Evolutionary conservation across 2,797 vertebrate genomes (phyloP).

Genomic region (Kryptopterus vitreolus): DNA sequence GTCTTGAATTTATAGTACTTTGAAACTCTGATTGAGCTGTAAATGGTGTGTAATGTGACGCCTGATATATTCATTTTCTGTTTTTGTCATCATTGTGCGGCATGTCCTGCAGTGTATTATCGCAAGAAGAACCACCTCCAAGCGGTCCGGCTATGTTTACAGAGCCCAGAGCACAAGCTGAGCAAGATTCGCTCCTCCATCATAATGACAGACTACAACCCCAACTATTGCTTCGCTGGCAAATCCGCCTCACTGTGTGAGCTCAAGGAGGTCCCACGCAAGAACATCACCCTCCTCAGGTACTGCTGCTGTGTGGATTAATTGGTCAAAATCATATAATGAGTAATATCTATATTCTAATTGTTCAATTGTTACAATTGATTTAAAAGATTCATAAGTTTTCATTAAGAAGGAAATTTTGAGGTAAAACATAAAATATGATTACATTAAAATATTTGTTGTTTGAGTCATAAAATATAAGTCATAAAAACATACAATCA

Average conservation of each 20-base stretch:
- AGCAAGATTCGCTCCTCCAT: conserved; percentile 89
- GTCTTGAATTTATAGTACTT: no score
- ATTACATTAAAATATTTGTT: background rate
- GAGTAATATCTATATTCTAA: background rate
- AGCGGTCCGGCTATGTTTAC: conserved; percentile 77
- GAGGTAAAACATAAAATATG: background rate
- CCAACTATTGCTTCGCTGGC: conserved; percentile 90
- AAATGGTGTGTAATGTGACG: background rate
- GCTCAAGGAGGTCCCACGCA: conserved; percentile 87
- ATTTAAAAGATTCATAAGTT: no score
- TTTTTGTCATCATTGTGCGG: conserved; percentile 19
- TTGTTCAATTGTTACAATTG: background rate
- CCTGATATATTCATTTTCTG: background rate
- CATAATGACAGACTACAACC: conserved; percentile 93
- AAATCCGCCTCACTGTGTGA: conserved; percentile 80
- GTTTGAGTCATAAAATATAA: no score
- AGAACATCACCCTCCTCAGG: conserved; percentile 89
- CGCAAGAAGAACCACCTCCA: conserved; percentile 84
- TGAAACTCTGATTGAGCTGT: background rate
- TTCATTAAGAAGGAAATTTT: no score
- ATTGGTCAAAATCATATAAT: background rate
- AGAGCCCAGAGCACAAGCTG: conserved; percentile 88
- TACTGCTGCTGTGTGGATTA: conserved; percentile 56
- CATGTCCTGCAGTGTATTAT: conserved; percentile 80
- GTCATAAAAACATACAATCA: no score